Evolutionary conservation across 2,113 vertebrate species (phyloP).

Genomic region (Zosterops pallidus): DNA sequence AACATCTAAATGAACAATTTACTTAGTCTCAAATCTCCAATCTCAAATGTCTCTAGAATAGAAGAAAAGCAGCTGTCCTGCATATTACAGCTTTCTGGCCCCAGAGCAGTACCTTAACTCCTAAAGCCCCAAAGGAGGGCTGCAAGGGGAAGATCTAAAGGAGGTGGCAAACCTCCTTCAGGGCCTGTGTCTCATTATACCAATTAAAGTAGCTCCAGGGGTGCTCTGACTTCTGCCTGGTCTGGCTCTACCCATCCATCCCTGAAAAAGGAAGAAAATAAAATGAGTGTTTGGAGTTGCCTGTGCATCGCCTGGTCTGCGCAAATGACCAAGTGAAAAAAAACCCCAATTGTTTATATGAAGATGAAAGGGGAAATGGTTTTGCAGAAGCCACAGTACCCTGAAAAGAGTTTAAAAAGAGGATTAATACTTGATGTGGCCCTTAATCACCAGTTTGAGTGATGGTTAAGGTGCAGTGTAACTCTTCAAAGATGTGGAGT

Average conservation of each 20-base stretch:
- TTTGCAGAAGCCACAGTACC: not conserved
- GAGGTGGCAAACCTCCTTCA: not conserved
- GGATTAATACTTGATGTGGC: not conserved
- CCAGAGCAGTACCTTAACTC: not conserved
- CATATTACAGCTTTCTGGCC: not conserved
- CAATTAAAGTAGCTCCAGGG: not conserved
- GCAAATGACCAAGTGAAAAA: not conserved
- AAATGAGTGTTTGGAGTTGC: not conserved
- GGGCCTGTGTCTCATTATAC: not conserved
- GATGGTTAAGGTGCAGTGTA: not conserved
- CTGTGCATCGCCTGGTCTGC: not conserved
- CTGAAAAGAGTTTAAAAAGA: not conserved
- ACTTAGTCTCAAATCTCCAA: not conserved
- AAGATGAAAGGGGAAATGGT: not conserved
- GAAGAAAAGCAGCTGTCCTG: not conserved
- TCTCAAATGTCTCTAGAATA: not conserved
- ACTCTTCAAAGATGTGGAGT: not conserved
- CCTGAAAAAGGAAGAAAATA: not conserved
- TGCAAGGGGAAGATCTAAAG: not conserved
- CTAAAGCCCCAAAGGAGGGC: not conserved
- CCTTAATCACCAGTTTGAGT: not conserved
- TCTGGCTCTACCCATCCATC: not conserved
- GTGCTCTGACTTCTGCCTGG: not conserved
- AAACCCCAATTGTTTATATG: fast-evolving
- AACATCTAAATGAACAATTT: not conserved